phyloP scores from a whole-genome alignment of 2,888 invertebrate genomes.

The Drosophila fungiperda region DNA sequence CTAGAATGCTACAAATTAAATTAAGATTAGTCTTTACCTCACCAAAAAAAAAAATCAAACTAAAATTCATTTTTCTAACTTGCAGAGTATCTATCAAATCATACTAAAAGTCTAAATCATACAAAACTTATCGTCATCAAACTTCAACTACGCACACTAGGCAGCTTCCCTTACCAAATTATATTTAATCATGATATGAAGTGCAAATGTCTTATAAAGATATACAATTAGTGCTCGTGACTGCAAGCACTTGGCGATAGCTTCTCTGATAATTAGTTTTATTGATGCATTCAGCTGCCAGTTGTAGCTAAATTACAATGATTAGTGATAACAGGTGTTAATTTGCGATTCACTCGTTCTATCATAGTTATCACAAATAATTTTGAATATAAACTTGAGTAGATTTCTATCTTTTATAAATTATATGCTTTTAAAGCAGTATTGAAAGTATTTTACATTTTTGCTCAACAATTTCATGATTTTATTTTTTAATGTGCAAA shows the following conservation, averaged over 20 bases:
- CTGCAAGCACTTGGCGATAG: conserved; percentile 12
- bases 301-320: conserved; percentile 56
- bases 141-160: neutral
- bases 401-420: neutral
- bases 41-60: neutral
- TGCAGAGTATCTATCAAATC: conserved; percentile 13
- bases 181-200: conserved; percentile 26
- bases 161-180: conserved; percentile 12
- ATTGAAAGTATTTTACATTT: conserved; percentile 4
- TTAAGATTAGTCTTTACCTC: neutral
- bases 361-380: conserved; percentile 26
- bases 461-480: conserved; percentile 23
- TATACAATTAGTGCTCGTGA: conserved; percentile 24
- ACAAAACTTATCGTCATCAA: neutral
- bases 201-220: neutral
- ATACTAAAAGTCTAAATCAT: neutral
- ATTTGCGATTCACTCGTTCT: conserved; percentile 10
- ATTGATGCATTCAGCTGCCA: conserved; percentile 72
- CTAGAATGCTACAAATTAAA: neutral
- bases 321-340: conserved; percentile 50
- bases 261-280: conserved; percentile 55
- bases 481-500: conserved; percentile 8
- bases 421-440: neutral
- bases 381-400: neutral
- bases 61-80: neutral